phyloP scores from a whole-genome alignment of 2,797 vertebrate genomes.

The Sebastes ruberrimus region DNA sequence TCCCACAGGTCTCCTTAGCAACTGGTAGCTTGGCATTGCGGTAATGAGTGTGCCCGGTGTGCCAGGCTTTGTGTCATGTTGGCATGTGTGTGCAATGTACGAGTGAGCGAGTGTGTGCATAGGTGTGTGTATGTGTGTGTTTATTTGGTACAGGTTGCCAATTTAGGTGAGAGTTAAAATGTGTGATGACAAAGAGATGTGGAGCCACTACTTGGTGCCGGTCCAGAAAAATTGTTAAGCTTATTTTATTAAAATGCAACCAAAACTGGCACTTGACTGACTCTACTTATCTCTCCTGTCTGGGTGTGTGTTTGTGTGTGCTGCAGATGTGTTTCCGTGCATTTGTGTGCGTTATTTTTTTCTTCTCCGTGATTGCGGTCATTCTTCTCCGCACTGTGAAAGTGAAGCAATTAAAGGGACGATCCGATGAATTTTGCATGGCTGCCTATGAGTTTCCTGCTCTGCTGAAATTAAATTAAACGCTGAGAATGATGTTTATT shows the following conservation, averaged over 20 bases:
- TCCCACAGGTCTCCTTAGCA: constrained; percentile 90
- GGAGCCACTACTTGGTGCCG: constrained; percentile 33
- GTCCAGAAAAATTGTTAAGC: constrained; percentile 33
- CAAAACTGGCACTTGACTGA: constrained; percentile 50
- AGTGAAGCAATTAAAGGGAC: constrained; percentile 82
- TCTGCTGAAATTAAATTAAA: constrained; percentile 84
- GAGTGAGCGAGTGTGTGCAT: constrained; percentile 8
- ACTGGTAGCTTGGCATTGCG: constrained; percentile 87
- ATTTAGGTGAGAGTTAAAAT: constrained; percentile 69
- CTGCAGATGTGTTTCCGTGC: constrained; percentile 47
- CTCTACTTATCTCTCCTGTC: constrained; percentile 29
- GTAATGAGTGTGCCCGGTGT: constrained; percentile 86
- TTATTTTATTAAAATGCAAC: constrained; percentile 55
- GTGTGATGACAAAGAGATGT: constrained; percentile 64
- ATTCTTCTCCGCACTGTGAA: constrained; percentile 78
- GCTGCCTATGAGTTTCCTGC: constrained; percentile 76
- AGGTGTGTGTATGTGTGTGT: constrained; percentile 28
- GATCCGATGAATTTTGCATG: constrained; percentile 77
- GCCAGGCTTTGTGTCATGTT: constrained; percentile 81
- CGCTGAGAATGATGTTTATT: constrained; percentile 84
- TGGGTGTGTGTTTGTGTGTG: constrained; percentile 4
- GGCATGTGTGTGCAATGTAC: constrained; percentile 64
- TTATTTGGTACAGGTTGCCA: constrained; percentile 54
- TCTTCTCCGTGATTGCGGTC: constrained; percentile 48
- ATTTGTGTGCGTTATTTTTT: constrained; percentile 43